Percentiles rank a stretch among this genome's conserved stretches.
phyloP scores from a whole-genome alignment of 2,888 invertebrate genomes.

The Teinopalpus imperialis region DNA sequence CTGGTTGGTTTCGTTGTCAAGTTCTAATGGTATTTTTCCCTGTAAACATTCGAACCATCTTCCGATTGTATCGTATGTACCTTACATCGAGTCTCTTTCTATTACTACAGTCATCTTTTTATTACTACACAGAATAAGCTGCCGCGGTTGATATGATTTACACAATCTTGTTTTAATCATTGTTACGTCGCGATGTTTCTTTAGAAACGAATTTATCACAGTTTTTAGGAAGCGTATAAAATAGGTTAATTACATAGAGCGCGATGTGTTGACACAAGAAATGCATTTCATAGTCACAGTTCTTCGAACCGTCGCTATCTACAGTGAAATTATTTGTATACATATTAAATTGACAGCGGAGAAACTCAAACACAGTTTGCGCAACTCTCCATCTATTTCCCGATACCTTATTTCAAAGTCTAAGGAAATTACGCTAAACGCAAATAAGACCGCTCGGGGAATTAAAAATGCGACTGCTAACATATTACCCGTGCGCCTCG shows the following conservation, averaged over 20 bases:
- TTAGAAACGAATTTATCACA: constrained; percentile 11
- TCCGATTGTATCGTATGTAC: too few relatives aligned
- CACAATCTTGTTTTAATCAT: too few relatives aligned
- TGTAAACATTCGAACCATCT: too few relatives aligned
- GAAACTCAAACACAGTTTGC: constrained; percentile 17
- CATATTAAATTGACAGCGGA: constrained; percentile 22
- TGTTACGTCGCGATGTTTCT: too few relatives aligned
- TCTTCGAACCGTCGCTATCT: constrained; percentile 48
- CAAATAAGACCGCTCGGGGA: constrained; percentile 18
- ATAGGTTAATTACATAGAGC: constrained; percentile 30
- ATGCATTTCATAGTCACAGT: constrained; percentile 38
- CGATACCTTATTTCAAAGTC: constrained; percentile 18
- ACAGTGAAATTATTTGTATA: constrained; percentile 32
- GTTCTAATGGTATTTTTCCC: too few relatives aligned
- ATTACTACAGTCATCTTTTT: too few relatives aligned
- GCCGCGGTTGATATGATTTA: too few relatives aligned
- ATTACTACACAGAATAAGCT: too few relatives aligned
- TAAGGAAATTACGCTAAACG: constrained; percentile 22
- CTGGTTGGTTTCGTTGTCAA: too few relatives aligned
- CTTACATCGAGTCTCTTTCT: too few relatives aligned
- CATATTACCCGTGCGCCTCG: constrained; percentile 12
- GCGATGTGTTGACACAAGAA: constrained; percentile 36
- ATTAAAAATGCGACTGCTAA: constrained; percentile 17
- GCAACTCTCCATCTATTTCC: constrained; percentile 13
- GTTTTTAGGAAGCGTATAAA: constrained; percentile 20